Evolutionary conservation across 2,888 invertebrate genomes (phyloP), one percentile per base, ranked within the genome.

Genomic region (Junonia oenone): DNA sequence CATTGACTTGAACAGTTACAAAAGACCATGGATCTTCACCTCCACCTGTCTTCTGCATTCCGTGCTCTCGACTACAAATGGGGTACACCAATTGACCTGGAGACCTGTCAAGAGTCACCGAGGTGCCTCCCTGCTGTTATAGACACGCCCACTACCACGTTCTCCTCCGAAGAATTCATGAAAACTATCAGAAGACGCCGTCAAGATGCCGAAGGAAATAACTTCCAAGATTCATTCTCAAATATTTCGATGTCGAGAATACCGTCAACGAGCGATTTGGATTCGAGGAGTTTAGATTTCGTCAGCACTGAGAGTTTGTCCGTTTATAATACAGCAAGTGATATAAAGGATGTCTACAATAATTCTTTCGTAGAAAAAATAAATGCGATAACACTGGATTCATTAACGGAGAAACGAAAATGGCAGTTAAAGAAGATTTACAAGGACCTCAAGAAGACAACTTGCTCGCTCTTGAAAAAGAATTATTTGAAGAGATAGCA

Each of bases 11-110:
- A 8, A 11, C 8, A 37, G 8, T 15, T 6, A 19, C 15, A 46
- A 22, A 19, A 15, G 11, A 68, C 56, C 58, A 83, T 82, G 82
- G 81, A 81, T 46, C 63, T 80, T 0, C 82, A 84, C 64, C 63
- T 79, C n/a, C 81, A 82, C 64, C 66, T 82, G 33, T 69, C 78
- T 1, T 73, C 69, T 13, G 77, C 77, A 2, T 83, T 76, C 51
- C 75, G 82, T 19, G 75, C 73, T 17, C 61, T 83, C 61, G 81
- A 83, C 54, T 63, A 65, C 31, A 81, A 83, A 64, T 83, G 83
- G 84, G 83, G 83, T 0, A 64, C 59, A 0, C 65, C 78, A 0
- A 63, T 83, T 0, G 78, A 83, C 58, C 65, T 83, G 56, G 78
- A 80, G 2, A 66, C 66, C 4, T 55, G 72, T 0, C 66, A 67